Conservation (phyloP, 2,888 invertebrate genomes). For the Perizoma flavofasciatum region DNA sequence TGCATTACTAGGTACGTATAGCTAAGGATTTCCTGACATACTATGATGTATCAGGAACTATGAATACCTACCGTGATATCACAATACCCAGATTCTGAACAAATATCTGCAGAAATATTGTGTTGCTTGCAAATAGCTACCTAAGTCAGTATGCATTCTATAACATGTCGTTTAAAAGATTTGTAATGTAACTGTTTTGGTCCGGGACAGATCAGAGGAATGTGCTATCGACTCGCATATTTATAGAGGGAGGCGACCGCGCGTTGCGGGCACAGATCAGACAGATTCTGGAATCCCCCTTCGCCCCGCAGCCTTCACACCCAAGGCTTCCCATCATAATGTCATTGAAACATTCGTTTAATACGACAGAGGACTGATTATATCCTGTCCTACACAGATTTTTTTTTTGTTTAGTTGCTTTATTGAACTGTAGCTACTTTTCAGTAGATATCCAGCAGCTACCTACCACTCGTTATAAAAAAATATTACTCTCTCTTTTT, state of each 20-base stretch:
- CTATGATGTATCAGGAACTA: no score
- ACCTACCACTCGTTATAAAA: background rate
- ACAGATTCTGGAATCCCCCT: conserved; percentile 31
- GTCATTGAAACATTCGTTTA: conserved; percentile 39
- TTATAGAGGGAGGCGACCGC: conserved; percentile 55
- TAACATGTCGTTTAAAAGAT: conserved; percentile 34
- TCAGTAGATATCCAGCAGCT: background rate
- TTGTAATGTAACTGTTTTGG: conserved; percentile 44
- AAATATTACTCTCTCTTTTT: background rate
- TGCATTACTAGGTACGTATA: no score
- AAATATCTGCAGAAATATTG: no score
- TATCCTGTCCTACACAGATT: conserved; percentile 1
- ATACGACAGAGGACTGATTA: conserved; percentile 30
- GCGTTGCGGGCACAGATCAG: conserved; percentile 48
- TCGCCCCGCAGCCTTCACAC: conserved; percentile 31
- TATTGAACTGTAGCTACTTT: no score
- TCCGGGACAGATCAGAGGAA: conserved; percentile 44
- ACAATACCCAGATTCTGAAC: no score
- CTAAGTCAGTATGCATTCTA: conserved; percentile 22
- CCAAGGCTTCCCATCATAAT: conserved; percentile 36
- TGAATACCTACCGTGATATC: no score
- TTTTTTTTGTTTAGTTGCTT: background rate
- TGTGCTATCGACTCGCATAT: conserved; percentile 65
- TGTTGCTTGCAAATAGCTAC: no score
- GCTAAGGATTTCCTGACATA: no score